phyloP scores from a whole-genome alignment of 2,113 vertebrate genomes.

The Platichthys stellatus region DNA sequence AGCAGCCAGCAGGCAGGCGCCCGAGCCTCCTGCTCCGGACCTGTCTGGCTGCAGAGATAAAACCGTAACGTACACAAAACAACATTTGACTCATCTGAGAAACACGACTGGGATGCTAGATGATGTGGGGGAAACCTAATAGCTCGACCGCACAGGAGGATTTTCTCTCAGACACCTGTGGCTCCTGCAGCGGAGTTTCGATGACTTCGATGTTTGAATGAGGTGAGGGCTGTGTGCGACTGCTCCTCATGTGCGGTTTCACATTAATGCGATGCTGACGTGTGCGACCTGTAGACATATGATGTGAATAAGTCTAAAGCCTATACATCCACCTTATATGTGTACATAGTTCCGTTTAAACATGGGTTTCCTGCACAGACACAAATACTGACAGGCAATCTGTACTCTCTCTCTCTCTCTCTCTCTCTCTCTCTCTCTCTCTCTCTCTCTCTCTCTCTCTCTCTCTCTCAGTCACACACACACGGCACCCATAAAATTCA shows the following conservation, averaged over 20 bases:
- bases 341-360: constrained; percentile 31
- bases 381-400: constrained; percentile 43
- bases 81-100: constrained; percentile 58
- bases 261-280: constrained; percentile 30
- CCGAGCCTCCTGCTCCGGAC: constrained; percentile 49
- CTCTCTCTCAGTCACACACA: background rate
- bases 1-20: constrained; percentile 60
- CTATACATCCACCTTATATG: constrained; percentile 5
- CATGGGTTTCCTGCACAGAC: constrained; percentile 20
- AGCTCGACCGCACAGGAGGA: constrained; percentile 2
- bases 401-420: constrained; percentile 21
- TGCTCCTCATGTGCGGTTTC: constrained; percentile 23
- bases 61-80: constrained; percentile 69
- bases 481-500: constrained; percentile 68
- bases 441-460: constrained; percentile 7
- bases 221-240: background rate
- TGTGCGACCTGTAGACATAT: constrained; percentile 18
- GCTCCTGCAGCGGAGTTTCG: constrained; percentile 23
- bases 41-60: constrained; percentile 67
- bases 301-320: constrained; percentile 17
- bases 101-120: constrained; percentile 30
- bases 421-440: constrained; percentile 1
- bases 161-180: constrained; percentile 18
- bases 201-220: background rate
- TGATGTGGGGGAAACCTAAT: constrained; percentile 34